Evolutionary conservation across 2,888 invertebrate species (phyloP), one percentile per base, ranked within the genome.

Genomic region (Elgonia sp.): DNA sequence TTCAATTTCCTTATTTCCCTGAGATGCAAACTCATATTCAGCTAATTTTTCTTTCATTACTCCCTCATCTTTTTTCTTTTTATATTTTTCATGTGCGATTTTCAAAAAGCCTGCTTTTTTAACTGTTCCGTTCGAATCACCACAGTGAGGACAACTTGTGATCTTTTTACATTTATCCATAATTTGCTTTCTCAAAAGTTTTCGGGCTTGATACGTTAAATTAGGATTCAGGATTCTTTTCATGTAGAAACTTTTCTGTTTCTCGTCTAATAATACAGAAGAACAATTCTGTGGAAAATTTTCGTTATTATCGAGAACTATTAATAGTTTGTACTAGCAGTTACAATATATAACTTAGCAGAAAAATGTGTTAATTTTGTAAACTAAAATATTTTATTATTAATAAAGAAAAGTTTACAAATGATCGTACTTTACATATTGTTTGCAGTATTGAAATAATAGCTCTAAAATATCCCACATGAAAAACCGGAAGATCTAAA

Each of bases 401-500:
- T n/a, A n/a, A n/a, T n/a, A n/a, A n/a, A n/a, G n/a, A 39, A 8
- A 65, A 6, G 16, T 18, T 46, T 9, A 20, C 20, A 46, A 46
- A 67, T 67, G 8, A 67, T 60, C 21, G 57, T 95, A 98, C 98
- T 96, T 99, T 99, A 95, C 99, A 99, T 93, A 99, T 98, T 89
- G 97, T 97, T 95, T 99, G 99, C 21, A 99, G 95, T 91, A 99
- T 97, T 82, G 96, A 97, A 80, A 99, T 98, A 46, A 98, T 97
- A 42, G 98, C 96, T 67, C 98, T 96, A 94, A 99, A 99, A 95
- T 98, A 99, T 0, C 99, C 99, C 57, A 99, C 97, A 94, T 99
- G 99, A 94, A 99, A 99, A 0, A 99, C 99, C 0, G 99, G 99
- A 77, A 99, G 95, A 67, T 98, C 98, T 67, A 99, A 95, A 94